Percentiles rank a stretch among this genome's conserved stretches.
Conservation (phyloP, 2,888 invertebrate species). For the Thalpophila matura region DNA sequence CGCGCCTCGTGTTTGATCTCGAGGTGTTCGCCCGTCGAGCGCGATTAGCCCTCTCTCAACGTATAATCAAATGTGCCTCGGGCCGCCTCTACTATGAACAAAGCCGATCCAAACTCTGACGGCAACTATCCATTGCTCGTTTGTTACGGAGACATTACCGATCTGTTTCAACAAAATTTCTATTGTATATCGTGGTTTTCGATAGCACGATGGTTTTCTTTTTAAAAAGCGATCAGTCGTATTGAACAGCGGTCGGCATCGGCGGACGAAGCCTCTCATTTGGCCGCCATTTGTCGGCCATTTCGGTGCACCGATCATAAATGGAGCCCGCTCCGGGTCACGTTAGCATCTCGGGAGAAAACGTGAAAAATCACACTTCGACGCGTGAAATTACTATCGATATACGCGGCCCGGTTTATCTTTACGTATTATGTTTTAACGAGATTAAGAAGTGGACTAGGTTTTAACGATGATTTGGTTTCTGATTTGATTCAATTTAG, state of each 20-base stretch:
- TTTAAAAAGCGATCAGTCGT: slow-evolving; percentile 79
- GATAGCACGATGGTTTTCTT: slow-evolving; percentile 53
- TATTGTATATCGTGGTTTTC: slow-evolving; percentile 53
- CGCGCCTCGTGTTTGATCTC: slow-evolving; percentile 91
- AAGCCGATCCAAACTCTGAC: slow-evolving; percentile 49
- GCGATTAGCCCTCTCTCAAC: slow-evolving; percentile 91
- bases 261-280: slow-evolving; percentile 90
- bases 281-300: slow-evolving; percentile 90
- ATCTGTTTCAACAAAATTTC: slow-evolving; percentile 23
- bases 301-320: slow-evolving; percentile 90
- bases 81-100: slow-evolving; percentile 76
- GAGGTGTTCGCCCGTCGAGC: slow-evolving; percentile 91
- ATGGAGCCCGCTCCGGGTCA: slow-evolving; percentile 89
- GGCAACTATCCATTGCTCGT: slow-evolving; percentile 67
- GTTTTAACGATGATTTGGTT: slow-evolving; percentile 25
- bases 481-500: slow-evolving; percentile 14
- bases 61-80: slow-evolving; percentile 90
- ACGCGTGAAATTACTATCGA: slow-evolving; percentile 83
- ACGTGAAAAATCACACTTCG: slow-evolving; percentile 90
- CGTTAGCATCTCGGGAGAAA: slow-evolving; percentile 88
- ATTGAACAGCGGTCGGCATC: slow-evolving; percentile 82
- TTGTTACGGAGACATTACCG: slow-evolving; percentile 19
- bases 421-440: slow-evolving; percentile 56
- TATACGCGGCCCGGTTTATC: slow-evolving; percentile 62
- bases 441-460: slow-evolving; percentile 49